These are phyloP conservation scores for Agrochola macilenta DNA, from an alignment of 2,888 invertebrate species.

Conservation along the genomic window DNA sequence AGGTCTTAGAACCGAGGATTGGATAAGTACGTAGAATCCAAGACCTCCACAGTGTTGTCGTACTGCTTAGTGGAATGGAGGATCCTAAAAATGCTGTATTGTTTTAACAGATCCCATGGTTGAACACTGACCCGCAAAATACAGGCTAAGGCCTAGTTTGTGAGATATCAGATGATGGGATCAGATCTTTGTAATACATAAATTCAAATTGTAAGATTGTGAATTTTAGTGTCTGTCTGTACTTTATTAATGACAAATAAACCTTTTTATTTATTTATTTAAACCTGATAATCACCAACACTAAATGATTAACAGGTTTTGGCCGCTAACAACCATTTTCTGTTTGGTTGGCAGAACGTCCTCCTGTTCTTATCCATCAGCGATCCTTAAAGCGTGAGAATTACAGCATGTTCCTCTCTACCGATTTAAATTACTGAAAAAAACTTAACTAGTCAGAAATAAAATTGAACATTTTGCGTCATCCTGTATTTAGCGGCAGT, in stretches of 20 bases:
- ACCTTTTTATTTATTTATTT: too few species aligned
- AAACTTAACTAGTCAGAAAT: neutral
- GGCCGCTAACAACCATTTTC: neutral
- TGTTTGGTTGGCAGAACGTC: neutral
- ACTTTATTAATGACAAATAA: too few species aligned
- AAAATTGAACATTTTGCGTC: conserved; percentile 46
- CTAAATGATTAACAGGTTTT: too few species aligned
- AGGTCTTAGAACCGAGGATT: neutral
- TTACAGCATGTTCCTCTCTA: neutral
- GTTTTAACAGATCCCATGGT: too few species aligned
- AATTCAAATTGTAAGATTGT: too few species aligned
- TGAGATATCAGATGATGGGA: too few species aligned
- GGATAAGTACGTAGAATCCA: neutral
- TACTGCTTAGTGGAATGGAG: neutral
- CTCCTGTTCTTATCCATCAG: neutral
- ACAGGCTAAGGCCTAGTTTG: too few species aligned
- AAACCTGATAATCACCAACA: too few species aligned
- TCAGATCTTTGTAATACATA: too few species aligned
- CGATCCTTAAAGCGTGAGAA: neutral
- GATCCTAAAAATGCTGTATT: too few species aligned
- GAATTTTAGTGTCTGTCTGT: too few species aligned
- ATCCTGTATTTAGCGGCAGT: conserved; percentile 77
- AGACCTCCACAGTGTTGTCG: neutral
- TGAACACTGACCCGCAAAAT: too few species aligned
- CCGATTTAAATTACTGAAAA: neutral